Base-by-base conservation (phyloP, 2,888 invertebrate species). In the Chalcosyrphus nemorum region DNA sequence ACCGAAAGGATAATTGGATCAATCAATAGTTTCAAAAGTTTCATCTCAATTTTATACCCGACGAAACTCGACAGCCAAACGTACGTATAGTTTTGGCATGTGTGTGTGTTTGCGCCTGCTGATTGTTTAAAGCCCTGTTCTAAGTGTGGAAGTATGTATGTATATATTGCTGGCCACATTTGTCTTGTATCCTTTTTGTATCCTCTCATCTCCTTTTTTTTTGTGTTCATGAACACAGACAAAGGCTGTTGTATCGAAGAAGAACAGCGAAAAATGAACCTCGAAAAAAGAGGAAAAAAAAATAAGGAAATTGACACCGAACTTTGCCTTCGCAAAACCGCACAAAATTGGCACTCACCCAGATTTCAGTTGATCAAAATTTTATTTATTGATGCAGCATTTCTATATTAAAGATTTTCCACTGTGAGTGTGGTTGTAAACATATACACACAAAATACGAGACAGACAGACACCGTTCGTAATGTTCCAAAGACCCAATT, bases 361-460 rank as follows among this genome's bases (percentile, higher is more conserved):
- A 82, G 56, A 72, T 54, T 82, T 13, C 61, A 78, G 82, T 82
- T 78, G 78, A 82, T 82, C 77, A 82, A 78, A 78, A 72, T 82
- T 82, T 82, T 82, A 72, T 82, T 78, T 78, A 82, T 82, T 78
- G 78, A 78, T 82, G 82, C 82, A 72, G 82, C 50, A 82, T 82
- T 78, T 72, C 66, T 72, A 72, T 72, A 82, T 56, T 72, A 66
- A 68, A 78, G 54, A 78, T 82, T 82, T 78, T 78, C 59, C 59
- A 13, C n/a, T 66, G 35, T 52, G 35, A 43, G 35, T 11, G 29
- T 27, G 32, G n/a, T 7, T 11, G 32, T 72, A n/a, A 29, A 11
- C 13, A 13, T n/a, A 50, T 0, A 66, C 59, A 35, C 29, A 71
- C 38, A 52, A 47, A 50, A 4, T 4, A 9, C 11, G 32, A 5